phyloP scores from a whole-genome alignment of 2,888 invertebrate species.

The Spodoptera littoralis region DNA sequence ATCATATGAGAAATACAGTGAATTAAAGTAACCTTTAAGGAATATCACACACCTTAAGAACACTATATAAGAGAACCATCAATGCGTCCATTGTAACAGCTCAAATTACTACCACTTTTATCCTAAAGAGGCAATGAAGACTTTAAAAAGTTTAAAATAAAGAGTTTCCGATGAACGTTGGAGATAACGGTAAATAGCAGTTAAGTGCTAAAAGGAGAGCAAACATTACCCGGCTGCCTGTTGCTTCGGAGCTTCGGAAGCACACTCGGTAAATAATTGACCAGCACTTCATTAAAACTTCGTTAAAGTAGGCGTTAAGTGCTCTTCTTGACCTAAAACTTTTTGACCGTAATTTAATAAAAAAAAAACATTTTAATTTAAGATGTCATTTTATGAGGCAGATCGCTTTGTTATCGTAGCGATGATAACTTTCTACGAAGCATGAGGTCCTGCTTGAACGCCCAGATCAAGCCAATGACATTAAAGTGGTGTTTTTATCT shows the following conservation, averaged over 20 bases:
- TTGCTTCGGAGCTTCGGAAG: constrained; percentile 11
- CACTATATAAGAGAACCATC: no score
- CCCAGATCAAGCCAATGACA: no score
- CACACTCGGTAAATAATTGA: constrained; percentile 19
- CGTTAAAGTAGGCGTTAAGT: constrained; percentile 9
- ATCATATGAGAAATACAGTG: no score
- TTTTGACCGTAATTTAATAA: neutral
- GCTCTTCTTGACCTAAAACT: neutral
- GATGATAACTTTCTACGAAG: no score
- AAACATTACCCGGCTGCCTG: constrained; percentile 20
- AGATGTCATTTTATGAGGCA: no score
- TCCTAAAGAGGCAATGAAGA: neutral
- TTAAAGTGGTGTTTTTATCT: no score
- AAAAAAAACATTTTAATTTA: no score
- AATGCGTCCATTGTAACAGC: no score
- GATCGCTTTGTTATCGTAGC: no score
- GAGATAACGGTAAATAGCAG: constrained; percentile 16
- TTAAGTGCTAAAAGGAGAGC: constrained; percentile 30
- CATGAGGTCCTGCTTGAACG: no score
- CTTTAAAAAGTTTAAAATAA: constrained; percentile 18
- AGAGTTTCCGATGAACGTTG: constrained; percentile 6
- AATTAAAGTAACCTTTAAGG: no score
- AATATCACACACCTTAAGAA: no score
- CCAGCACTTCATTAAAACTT: constrained; percentile 22
- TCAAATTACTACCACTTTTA: neutral